Percentiles rank a stretch among this genome's conserved stretches.
These are phyloP conservation scores for Ceratoteleas bidentatus DNA, from an alignment of 1,140 invertebrate species.

Conservation along the genomic window DNA sequence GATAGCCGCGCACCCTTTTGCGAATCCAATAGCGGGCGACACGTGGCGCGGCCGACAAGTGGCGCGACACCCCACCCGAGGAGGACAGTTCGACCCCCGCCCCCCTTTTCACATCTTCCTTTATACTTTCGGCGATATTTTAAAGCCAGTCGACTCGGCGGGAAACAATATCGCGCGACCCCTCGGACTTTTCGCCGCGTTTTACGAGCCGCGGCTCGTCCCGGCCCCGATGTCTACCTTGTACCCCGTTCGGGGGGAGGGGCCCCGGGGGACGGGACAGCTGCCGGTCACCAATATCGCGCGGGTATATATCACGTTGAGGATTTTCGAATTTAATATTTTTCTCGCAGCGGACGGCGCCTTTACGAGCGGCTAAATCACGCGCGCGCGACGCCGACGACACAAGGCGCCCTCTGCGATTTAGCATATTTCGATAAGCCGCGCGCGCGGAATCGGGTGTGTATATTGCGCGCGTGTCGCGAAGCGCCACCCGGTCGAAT, in stretches of 20 bases:
- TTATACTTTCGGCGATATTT: slow-evolving; percentile 79
- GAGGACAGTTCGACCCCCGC: slow-evolving; percentile 34
- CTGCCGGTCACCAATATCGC: slow-evolving; percentile 80
- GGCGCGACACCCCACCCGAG: slow-evolving; percentile 69
- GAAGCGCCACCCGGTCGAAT: slow-evolving; percentile 15
- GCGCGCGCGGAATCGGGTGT: slow-evolving; percentile 56
- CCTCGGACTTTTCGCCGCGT: slow-evolving; percentile 38
- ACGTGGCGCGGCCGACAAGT: slow-evolving; percentile 79
- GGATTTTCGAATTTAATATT: slow-evolving; percentile 81
- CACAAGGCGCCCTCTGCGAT: slow-evolving; percentile 54
- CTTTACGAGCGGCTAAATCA: slow-evolving; percentile 79
- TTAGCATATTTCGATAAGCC: slow-evolving; percentile 70
- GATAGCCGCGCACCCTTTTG: slow-evolving; percentile 72
- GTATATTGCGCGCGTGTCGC: slow-evolving; percentile 63
- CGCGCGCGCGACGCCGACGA: slow-evolving; percentile 17
- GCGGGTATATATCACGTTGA: slow-evolving; percentile 77
- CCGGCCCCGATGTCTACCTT: slow-evolving; percentile 56
- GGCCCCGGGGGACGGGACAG: slow-evolving; percentile 75
- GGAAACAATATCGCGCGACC: slow-evolving; percentile 77
- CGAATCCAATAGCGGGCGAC: slow-evolving; percentile 73
- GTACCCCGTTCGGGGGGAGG: slow-evolving; percentile 38
- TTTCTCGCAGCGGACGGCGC: slow-evolving; percentile 70
- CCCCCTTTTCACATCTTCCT: slow-evolving; percentile 67
- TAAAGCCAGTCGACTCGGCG: slow-evolving; percentile 75
- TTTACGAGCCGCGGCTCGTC: slow-evolving; percentile 44